Percentiles rank a stretch among this genome's conserved stretches.
phyloP scores from a whole-genome alignment of 2,113 vertebrate genomes.

The Pavo muticus region DNA sequence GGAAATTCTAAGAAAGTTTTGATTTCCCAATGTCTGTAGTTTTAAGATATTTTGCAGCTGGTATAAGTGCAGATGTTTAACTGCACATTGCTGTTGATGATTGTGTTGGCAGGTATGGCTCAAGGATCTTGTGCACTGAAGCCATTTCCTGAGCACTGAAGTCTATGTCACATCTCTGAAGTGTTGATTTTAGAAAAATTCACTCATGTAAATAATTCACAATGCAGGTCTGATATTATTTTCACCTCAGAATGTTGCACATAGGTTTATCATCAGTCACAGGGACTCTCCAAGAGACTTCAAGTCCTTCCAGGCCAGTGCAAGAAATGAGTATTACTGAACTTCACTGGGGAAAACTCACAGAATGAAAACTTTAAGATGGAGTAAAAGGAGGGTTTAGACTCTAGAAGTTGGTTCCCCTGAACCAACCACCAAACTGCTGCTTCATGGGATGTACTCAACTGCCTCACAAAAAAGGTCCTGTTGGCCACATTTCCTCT shows the following conservation, averaged over 20 bases:
- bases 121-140: background rate
- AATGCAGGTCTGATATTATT: background rate
- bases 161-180: background rate
- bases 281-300: background rate
- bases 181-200: background rate
- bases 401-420: background rate
- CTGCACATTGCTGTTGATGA: background rate
- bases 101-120: background rate
- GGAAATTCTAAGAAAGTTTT: conserved; percentile 15
- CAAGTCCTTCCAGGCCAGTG: background rate
- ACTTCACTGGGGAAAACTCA: background rate
- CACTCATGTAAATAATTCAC: background rate
- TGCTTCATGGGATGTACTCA: background rate
- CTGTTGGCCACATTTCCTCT: background rate
- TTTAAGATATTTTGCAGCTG: background rate
- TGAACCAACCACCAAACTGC: background rate
- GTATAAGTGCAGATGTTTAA: conserved; percentile 5
- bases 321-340: background rate
- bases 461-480: background rate
- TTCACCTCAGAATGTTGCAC: background rate
- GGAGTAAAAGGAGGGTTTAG: background rate
- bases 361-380: background rate
- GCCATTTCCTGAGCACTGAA: background rate
- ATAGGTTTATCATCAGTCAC: background rate
- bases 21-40: background rate